phyloP scores from a whole-genome alignment of 2,113 vertebrate species.

The Hydrolagus affinis region DNA sequence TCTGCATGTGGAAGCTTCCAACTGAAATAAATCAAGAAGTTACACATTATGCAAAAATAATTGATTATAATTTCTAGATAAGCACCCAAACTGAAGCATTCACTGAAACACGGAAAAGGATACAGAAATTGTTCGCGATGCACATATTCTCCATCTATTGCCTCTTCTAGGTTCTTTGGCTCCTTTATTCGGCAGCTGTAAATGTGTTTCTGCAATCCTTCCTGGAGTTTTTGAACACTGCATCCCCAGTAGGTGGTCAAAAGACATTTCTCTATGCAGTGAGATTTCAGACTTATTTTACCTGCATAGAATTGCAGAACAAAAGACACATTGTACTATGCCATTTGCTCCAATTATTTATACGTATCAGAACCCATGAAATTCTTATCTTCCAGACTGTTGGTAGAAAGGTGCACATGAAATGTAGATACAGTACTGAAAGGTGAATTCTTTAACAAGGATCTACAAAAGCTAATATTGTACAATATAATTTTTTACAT shows the following conservation, averaged over 20 bases:
- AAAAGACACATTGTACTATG: no score
- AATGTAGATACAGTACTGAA: not conserved
- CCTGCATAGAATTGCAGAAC: constrained; percentile 46
- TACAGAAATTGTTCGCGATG: constrained; percentile 74
- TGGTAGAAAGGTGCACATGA: not conserved
- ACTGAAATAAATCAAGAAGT: not conserved
- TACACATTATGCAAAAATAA: no score
- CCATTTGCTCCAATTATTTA: no score
- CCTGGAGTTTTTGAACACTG: constrained; percentile 67
- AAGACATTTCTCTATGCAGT: constrained; percentile 74
- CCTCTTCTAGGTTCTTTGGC: constrained; percentile 65
- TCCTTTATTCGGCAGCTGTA: constrained; percentile 57
- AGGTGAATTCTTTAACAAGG: not conserved
- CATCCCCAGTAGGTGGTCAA: constrained; percentile 91
- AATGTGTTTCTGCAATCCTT: constrained; percentile 65
- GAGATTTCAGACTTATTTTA: constrained; percentile 60
- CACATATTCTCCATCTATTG: constrained; percentile 59
- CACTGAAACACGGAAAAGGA: constrained; percentile 58
- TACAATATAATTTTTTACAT: not conserved
- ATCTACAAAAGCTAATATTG: not conserved
- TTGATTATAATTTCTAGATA: no score
- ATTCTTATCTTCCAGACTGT: not conserved
- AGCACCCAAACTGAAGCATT: not conserved
- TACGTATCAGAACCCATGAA: not conserved
- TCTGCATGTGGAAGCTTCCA: not conserved